Conservation (phyloP, 2,797 vertebrate species). For the Chloroceryle amazona region DNA sequence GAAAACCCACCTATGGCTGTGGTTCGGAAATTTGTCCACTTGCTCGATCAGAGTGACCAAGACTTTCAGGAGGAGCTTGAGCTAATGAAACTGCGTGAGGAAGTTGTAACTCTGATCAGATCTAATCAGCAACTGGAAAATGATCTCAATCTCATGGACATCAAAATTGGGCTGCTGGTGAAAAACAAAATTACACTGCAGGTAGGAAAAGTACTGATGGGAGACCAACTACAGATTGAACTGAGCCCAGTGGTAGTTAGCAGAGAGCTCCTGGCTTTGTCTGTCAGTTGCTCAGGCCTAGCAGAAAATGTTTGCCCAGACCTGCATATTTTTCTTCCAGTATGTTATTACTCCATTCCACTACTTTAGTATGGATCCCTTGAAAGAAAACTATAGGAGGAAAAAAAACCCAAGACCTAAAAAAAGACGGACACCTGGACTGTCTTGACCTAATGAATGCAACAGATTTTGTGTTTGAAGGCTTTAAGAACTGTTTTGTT, state of each 20-base stretch:
- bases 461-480: background rate
- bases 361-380: background rate
- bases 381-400: background rate
- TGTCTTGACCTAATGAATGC: background rate
- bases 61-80: conserved; percentile 98
- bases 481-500: background rate
- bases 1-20: conserved; percentile 95
- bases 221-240: background rate
- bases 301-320: background rate
- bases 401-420: background rate
- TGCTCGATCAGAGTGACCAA: conserved; percentile 97
- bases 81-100: conserved; percentile 94
- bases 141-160: conserved; percentile 98
- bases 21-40: conserved; percentile 96
- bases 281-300: background rate
- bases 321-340: background rate
- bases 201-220: conserved; percentile 54
- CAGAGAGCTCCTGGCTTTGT: background rate
- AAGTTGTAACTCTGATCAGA: conserved; percentile 96
- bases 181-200: conserved; percentile 98
- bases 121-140: conserved; percentile 98
- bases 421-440: background rate
- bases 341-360: background rate
- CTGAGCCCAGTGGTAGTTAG: background rate
- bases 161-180: conserved; percentile 97